Evolutionary conservation across 2,113 vertebrate genomes (phyloP).

Genomic region (Numida meleagris): DNA sequence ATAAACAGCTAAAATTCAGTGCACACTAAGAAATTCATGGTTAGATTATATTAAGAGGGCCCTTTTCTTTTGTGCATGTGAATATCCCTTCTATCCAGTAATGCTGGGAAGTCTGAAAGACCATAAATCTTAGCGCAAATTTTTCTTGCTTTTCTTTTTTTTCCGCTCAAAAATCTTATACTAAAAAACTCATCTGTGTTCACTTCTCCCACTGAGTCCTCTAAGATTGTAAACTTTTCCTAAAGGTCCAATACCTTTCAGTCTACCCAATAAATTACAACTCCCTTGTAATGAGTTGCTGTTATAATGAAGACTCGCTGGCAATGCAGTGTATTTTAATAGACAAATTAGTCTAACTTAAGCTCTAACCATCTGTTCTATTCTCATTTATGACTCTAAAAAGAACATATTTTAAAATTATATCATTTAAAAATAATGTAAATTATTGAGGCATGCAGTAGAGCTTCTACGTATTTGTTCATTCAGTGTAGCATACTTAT

Average conservation of each 20-base stretch:
- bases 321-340: slow-evolving; percentile 62
- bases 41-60: neutral
- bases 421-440: slow-evolving; percentile 68
- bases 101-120: neutral
- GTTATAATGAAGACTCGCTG: slow-evolving; percentile 55
- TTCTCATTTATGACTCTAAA: slow-evolving; percentile 68
- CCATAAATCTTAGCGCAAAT: neutral
- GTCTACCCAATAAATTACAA: slow-evolving; percentile 25
- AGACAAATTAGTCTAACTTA: slow-evolving; percentile 72
- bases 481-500: slow-evolving; percentile 37
- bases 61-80: neutral
- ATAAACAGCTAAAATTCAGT: neutral
- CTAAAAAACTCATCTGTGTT: neutral
- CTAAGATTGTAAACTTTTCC: slow-evolving; percentile 37
- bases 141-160: neutral
- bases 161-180: neutral
- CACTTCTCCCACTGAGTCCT: neutral
- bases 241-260: slow-evolving; percentile 55
- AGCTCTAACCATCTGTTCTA: slow-evolving; percentile 68
- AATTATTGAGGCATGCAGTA: slow-evolving; percentile 57
- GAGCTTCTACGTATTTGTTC: slow-evolving; percentile 52
- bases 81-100: neutral
- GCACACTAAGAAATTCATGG: neutral
- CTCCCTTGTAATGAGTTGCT: slow-evolving; percentile 47
- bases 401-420: slow-evolving; percentile 67